Conservation (phyloP, 2,113 vertebrate species). For the Perognathus longimembris region DNA sequence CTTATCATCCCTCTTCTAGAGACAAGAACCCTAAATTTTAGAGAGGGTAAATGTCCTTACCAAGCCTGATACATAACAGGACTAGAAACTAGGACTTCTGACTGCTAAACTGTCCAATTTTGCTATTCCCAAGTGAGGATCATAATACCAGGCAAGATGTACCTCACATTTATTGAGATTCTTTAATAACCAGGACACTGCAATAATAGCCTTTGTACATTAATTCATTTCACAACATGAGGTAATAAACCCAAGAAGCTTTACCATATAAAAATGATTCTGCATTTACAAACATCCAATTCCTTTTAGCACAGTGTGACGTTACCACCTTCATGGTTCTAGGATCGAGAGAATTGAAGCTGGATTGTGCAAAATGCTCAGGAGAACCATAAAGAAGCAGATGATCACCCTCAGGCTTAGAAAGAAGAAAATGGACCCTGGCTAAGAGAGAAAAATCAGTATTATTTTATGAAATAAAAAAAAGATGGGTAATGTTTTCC, state of each 20-base stretch:
- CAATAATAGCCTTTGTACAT: background rate
- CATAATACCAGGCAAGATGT: background rate
- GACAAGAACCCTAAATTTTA: slow-evolving; percentile 15
- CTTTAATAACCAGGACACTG: background rate
- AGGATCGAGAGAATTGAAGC: slow-evolving; percentile 70
- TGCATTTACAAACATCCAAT: slow-evolving; percentile 44
- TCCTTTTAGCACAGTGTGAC: slow-evolving; percentile 40
- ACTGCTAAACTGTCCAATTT: background rate
- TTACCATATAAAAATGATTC: slow-evolving; percentile 18
- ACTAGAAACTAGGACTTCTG: background rate
- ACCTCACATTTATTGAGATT: background rate
- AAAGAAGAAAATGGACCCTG: slow-evolving; percentile 70
- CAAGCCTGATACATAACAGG: background rate
- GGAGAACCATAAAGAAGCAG: slow-evolving; percentile 63
- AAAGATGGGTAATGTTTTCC: slow-evolving; percentile 1
- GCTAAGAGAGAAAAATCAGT: slow-evolving; percentile 52
- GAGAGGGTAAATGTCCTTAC: background rate
- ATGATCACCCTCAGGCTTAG: slow-evolving; percentile 74
- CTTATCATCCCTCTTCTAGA: background rate
- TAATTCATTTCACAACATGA: slow-evolving; percentile 20
- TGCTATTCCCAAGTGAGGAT: background rate
- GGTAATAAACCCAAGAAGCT: slow-evolving; percentile 14
- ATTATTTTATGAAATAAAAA: slow-evolving; percentile 52
- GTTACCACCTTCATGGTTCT: slow-evolving; percentile 76
- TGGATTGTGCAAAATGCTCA: slow-evolving; percentile 69